phyloP scores from a whole-genome alignment of 2,797 vertebrate species.

The Myripristis jacobus region DNA sequence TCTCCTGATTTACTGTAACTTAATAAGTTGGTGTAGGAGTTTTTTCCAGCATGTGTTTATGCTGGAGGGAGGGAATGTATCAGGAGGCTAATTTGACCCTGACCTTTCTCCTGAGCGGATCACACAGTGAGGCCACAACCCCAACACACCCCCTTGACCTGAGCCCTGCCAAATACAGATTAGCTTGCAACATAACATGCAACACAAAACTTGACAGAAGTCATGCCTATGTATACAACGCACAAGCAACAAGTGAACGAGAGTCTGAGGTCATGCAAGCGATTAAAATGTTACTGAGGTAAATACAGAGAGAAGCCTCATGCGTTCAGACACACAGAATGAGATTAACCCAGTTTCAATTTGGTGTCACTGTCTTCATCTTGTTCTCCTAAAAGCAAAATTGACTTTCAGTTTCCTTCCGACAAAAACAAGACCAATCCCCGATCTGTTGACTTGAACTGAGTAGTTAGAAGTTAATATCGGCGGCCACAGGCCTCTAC shows the following conservation, averaged over 20 bases:
- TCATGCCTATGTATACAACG: conserved; percentile 20
- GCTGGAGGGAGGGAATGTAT: conserved; percentile 28
- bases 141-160: conserved; percentile 33
- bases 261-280: conserved; percentile 26
- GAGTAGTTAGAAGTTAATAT: no score
- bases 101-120: conserved; percentile 61
- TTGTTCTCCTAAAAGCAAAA: no score
- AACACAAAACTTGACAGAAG: conserved; percentile 40
- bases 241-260: conserved; percentile 18
- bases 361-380: no score
- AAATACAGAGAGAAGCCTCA: neutral
- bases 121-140: conserved; percentile 38
- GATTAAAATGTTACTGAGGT: neutral
- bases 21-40: neutral
- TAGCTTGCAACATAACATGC: conserved; percentile 53
- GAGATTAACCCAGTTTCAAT: neutral
- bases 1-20: conserved; percentile 3
- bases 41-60: conserved; percentile 45
- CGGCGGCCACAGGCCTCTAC: no score
- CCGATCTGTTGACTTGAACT: no score
- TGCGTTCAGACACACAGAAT: neutral
- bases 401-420: no score
- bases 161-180: conserved; percentile 62
- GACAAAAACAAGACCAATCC: no score
- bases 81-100: conserved; percentile 41